Evolutionary conservation across 30 jellyfish, hydroid and myxozoan genomes (phyloP), one percentile per base, ranked within the genome.

Genomic region (Catostylus mosaicus): DNA sequence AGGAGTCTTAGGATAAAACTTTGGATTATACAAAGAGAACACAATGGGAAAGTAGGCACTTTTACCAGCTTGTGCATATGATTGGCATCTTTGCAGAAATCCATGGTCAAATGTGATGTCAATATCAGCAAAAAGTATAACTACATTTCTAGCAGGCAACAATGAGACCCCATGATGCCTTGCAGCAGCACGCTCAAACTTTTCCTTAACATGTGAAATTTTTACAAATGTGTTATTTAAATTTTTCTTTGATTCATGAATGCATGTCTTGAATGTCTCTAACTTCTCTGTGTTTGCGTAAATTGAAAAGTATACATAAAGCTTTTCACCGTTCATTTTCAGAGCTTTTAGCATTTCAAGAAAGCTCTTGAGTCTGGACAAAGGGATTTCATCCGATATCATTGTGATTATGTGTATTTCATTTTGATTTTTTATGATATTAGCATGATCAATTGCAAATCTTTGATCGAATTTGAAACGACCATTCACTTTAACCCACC

Each of bases 11-110:
- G 67, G 79, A 52, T 33, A 45, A 38, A 92, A 33, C 23, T 73
- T 61, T 19, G 98, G 98, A 40, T 92, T 92, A 67, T 86, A 92
- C 65, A 81, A 35, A 30, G 96, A 78, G 72, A 86, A 92, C 34
- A 92, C 87, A n/a, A 92, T 70, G 0, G 98, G 98, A 63, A 92
- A 77, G 90, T 92, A 92, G 1, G 82, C 96, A 65, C 89, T 67
- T 40, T 60, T 68, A 11, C 90, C 87, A 0, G 78, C 46, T 30
- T 80, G 82, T 0, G 97, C 60, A 36, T 86, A 73, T 37, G 83
- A 59, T 30, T 80, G 89, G 60, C 98, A 92, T 45, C 97, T 84
- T 7, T 72, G 77, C 30, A 92, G 70, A 61, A 92, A 92, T 14
- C 81, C 89, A 33, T 29, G 24, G 51, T 82, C 81, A 51, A 92